Conservation (phyloP, 2,888 invertebrate species). For the Phyllotreta striolata region DNA sequence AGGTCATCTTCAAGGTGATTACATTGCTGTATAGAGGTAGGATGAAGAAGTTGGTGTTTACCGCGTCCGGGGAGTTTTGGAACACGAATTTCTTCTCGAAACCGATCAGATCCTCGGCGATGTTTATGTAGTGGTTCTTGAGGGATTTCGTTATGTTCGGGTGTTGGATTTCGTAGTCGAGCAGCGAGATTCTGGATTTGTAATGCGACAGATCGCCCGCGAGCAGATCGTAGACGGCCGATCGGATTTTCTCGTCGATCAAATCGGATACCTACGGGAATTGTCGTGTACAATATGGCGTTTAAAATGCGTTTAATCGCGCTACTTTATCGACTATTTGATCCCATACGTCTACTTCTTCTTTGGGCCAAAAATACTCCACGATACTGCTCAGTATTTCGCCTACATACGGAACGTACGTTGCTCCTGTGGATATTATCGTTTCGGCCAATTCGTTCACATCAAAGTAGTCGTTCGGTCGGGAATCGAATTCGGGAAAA, state of each 20-base stretch:
- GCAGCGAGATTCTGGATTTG: background rate
- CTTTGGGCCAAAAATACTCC: constrained; percentile 5
- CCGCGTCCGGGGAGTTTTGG: background rate
- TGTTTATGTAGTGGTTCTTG: background rate
- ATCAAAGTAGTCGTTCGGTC: background rate
- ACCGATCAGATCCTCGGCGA: background rate
- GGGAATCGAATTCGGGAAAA: background rate
- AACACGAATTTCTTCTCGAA: background rate
- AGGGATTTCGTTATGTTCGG: constrained; percentile 1
- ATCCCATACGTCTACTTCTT: background rate
- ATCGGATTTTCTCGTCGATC: background rate
- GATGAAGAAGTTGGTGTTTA: background rate
- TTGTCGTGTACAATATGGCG: too few relatives aligned
- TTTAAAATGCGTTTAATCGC: background rate
- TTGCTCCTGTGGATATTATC: background rate
- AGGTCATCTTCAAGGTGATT: background rate
- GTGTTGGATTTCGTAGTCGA: background rate
- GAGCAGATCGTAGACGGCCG: background rate
- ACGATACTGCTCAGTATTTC: background rate
- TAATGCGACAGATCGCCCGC: background rate
- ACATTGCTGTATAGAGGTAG: background rate
- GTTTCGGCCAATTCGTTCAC: background rate
- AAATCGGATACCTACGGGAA: background rate
- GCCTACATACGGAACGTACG: background rate
- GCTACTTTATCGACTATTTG: constrained; percentile 1